These are phyloP conservation scores for Coracias cyanogaster DNA, from an alignment of 2,797 vertebrate genomes.

Conservation along the genomic window DNA sequence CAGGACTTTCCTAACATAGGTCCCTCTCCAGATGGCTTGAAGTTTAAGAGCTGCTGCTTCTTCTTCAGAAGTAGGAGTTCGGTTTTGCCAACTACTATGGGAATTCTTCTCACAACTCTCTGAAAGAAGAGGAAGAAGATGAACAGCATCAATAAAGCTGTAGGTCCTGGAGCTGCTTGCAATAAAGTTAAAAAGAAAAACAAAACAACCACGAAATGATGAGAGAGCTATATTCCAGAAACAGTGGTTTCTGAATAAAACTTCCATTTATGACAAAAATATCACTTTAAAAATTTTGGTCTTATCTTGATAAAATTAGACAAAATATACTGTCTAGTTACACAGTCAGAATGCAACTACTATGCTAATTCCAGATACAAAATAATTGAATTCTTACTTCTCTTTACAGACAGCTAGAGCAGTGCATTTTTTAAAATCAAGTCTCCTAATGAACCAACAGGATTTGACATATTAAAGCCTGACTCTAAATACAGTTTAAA, in stretches of 20 bases:
- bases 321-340: not conserved
- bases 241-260: not conserved
- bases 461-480: not conserved
- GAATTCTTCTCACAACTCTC: constrained; percentile 40
- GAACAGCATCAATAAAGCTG: not conserved
- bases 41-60: constrained; percentile 78
- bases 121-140: not conserved
- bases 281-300: not conserved
- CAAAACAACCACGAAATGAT: not conserved
- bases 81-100: constrained; percentile 58
- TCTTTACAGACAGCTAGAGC: not conserved
- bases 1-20: constrained; percentile 74
- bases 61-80: constrained; percentile 78
- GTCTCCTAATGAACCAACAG: not conserved
- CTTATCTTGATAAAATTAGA: not conserved
- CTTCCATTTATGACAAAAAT: not conserved
- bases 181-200: not conserved
- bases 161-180: not conserved
- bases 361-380: not conserved
- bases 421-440: not conserved
- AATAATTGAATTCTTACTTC: not conserved
- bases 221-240: not conserved
- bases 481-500: not conserved
- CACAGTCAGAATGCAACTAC: not conserved
- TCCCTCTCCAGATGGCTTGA: constrained; percentile 84